These are phyloP conservation scores for Heterotis niloticus DNA, from an alignment of 2,113 vertebrate species.

Conservation along the genomic window DNA sequence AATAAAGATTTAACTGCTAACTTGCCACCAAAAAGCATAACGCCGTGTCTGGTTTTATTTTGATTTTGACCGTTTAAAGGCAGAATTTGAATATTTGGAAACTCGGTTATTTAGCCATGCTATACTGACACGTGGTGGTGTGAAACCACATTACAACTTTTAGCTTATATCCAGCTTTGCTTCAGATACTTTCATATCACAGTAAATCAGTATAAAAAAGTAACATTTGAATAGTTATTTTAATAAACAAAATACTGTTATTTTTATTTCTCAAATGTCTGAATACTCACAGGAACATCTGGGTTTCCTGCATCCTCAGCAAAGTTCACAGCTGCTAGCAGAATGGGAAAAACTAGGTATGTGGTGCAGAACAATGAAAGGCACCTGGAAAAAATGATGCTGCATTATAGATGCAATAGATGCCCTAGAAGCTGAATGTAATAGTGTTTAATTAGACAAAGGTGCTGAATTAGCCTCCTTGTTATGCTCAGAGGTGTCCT, in stretches of 20 bases:
- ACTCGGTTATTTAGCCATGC: background rate
- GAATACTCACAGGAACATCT: too few relatives aligned
- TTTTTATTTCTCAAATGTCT: too few relatives aligned
- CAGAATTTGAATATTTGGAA: background rate
- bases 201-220: background rate
- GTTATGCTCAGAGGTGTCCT: background rate
- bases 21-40: constrained; percentile 31
- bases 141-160: constrained; percentile 12
- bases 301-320: too few relatives aligned
- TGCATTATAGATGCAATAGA: too few relatives aligned
- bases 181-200: background rate
- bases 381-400: background rate
- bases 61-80: background rate
- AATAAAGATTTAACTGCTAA: constrained; percentile 63
- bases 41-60: background rate
- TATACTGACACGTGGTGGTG: constrained; percentile 15
- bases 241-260: too few relatives aligned
- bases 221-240: too few relatives aligned
- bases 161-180: background rate
- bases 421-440: background rate
- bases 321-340: too few relatives aligned
- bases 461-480: background rate
- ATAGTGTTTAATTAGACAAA: constrained; percentile 10
- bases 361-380: too few relatives aligned
- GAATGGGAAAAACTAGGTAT: too few relatives aligned